These are phyloP conservation scores for Halcyon smyrnensis DNA, from an alignment of 2,797 vertebrate genomes.

Conservation along the genomic window DNA sequence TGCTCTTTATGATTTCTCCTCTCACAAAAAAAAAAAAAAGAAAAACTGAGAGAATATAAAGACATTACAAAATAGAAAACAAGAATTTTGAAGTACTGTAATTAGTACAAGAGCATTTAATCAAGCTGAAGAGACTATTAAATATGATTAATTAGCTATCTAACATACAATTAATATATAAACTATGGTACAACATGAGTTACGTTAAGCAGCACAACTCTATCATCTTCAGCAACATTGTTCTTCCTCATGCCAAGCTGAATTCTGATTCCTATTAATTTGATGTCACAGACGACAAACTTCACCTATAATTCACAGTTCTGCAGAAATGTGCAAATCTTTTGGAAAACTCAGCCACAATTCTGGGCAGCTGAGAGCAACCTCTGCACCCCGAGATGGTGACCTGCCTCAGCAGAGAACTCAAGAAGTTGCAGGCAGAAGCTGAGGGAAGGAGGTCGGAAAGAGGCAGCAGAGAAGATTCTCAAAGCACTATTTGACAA, in stretches of 20 bases:
- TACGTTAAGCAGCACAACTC: not conserved
- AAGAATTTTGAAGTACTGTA: not conserved
- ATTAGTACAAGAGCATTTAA: not conserved
- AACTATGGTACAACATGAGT: not conserved
- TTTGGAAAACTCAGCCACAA: not conserved
- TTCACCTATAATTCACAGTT: not conserved
- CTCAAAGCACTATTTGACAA: not conserved
- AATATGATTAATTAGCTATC: not conserved
- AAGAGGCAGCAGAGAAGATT: not conserved
- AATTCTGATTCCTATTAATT: not conserved
- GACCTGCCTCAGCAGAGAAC: not conserved
- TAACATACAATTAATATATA: not conserved
- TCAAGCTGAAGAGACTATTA: not conserved
- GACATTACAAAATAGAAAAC: not conserved
- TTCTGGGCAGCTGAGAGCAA: not conserved
- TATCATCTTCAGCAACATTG: not conserved
- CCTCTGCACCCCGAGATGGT: not conserved
- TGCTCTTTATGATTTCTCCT: not conserved
- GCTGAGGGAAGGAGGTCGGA: not conserved
- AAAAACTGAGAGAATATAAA: not conserved
- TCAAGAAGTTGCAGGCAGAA: not conserved
- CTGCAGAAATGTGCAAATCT: not conserved
- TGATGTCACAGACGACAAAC: not conserved
- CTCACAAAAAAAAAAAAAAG: not conserved
- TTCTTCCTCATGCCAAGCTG: not conserved